Evolutionary conservation across 2,797 vertebrate genomes (phyloP).

Genomic region (Sebastes nivosus): DNA sequence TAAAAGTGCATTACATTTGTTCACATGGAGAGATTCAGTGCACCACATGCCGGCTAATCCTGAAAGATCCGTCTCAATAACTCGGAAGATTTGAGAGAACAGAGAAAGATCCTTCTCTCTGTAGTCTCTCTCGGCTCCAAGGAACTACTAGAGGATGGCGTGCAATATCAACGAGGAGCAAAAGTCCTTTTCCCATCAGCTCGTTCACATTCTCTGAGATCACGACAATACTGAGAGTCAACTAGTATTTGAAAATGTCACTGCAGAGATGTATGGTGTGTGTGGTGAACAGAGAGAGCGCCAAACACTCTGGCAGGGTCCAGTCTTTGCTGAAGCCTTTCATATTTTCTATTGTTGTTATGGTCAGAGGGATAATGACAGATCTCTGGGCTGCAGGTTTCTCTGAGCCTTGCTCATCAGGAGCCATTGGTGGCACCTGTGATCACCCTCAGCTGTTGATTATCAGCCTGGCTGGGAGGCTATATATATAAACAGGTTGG

Average conservation of each 20-base stretch:
- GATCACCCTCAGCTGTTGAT: too few species aligned
- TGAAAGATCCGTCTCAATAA: background rate
- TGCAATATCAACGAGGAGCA: background rate
- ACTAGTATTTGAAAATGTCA: constrained; percentile 8
- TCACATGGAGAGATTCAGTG: background rate
- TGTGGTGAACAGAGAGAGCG: background rate
- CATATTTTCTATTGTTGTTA: background rate
- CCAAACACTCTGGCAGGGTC: background rate
- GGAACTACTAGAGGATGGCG: background rate
- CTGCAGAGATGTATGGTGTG: background rate
- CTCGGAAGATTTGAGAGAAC: background rate
- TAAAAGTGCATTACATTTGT: background rate
- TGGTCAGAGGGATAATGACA: too few species aligned
- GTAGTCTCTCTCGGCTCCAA: background rate
- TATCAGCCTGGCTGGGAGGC: too few species aligned
- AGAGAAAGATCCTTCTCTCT: background rate
- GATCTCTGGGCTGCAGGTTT: too few species aligned
- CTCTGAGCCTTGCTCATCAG: too few species aligned
- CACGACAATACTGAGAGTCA: background rate
- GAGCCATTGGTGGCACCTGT: too few species aligned
- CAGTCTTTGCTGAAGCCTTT: background rate
- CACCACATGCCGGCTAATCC: background rate
- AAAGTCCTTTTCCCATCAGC: background rate
- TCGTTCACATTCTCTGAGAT: constrained; percentile 7
- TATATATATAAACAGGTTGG: too few species aligned